Conservation (phyloP, 2,888 invertebrate species). For the Sminthurides aquaticus region DNA sequence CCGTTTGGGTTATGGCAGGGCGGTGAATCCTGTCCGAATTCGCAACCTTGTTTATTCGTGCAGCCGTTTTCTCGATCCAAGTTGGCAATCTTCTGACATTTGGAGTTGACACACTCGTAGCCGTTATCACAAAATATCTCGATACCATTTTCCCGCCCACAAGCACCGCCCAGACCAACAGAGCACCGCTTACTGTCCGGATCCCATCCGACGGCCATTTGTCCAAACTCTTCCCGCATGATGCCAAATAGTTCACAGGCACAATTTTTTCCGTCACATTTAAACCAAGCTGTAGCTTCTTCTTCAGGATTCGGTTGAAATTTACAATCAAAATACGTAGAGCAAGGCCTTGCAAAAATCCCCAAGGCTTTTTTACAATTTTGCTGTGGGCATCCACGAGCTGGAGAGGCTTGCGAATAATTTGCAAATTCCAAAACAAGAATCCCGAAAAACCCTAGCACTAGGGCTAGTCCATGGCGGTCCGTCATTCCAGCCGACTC, state of each 20-base stretch:
- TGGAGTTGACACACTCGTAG: constrained; percentile 5
- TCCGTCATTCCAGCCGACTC: too few relatives aligned
- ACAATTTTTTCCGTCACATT: constrained; percentile 3
- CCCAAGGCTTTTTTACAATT: neutral
- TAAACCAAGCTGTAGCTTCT: constrained; percentile 3
- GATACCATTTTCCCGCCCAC: constrained; percentile 5
- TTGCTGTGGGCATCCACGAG: neutral
- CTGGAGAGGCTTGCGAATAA: neutral
- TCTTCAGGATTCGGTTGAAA: constrained; percentile 6
- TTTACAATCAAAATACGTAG: constrained; percentile 8
- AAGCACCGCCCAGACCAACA: neutral
- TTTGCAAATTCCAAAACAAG: neutral
- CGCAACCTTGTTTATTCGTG: constrained; percentile 3
- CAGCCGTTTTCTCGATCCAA: neutral
- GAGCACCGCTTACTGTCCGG: neutral
- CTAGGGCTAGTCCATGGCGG: too few relatives aligned
- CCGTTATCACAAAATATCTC: neutral
- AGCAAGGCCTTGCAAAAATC: neutral
- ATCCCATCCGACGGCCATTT: constrained; percentile 4
- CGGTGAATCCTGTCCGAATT: constrained; percentile 4
- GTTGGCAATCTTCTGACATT: constrained; percentile 1
- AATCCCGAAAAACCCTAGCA: neutral
- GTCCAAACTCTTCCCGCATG: neutral
- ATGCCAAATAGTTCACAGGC: constrained; percentile 1
- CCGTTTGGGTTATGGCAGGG: constrained; percentile 9